These are phyloP conservation scores for Hestina assimilis DNA, from an alignment of 1,140 invertebrate species.

Conservation along the genomic window DNA sequence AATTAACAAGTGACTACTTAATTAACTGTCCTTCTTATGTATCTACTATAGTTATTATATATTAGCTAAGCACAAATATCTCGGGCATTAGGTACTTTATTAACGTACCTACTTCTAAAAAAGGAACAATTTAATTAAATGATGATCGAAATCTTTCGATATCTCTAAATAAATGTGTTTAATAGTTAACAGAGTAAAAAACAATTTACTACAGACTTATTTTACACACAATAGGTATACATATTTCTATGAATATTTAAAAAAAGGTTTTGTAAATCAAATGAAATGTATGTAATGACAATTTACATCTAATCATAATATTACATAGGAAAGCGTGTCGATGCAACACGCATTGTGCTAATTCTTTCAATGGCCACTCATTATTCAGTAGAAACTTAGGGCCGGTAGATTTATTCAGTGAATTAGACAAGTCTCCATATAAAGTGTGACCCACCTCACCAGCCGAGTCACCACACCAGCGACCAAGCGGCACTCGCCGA, in stretches of 20 bases:
- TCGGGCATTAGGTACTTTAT: background rate
- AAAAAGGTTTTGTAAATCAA: background rate
- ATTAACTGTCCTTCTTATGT: slow-evolving; percentile 3
- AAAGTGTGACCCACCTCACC: slow-evolving; percentile 59
- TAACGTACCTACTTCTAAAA: no score
- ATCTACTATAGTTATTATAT: background rate
- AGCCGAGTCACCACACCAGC: slow-evolving; percentile 25
- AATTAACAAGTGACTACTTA: slow-evolving; percentile 30
- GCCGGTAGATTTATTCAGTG: slow-evolving; percentile 61
- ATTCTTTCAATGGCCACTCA: slow-evolving; percentile 31
- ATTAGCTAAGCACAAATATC: no score
- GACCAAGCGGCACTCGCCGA: slow-evolving; percentile 46
- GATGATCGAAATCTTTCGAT: no score
- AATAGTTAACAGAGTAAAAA: no score
- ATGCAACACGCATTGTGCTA: slow-evolving; percentile 44
- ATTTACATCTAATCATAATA: slow-evolving; percentile 2
- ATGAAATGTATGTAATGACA: background rate
- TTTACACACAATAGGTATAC: no score
- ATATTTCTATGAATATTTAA: background rate
- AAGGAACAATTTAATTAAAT: no score
- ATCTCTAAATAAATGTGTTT: no score
- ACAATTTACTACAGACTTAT: no score
- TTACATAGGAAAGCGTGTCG: slow-evolving; percentile 47
- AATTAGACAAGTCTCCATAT: slow-evolving; percentile 68
- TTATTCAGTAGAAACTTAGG: slow-evolving; percentile 68